Percentiles rank a stretch among this genome's conserved stretches.
These are phyloP conservation scores for Neomorphus geoffroyi DNA, from an alignment of 2,797 vertebrate species.

Conservation along the genomic window DNA sequence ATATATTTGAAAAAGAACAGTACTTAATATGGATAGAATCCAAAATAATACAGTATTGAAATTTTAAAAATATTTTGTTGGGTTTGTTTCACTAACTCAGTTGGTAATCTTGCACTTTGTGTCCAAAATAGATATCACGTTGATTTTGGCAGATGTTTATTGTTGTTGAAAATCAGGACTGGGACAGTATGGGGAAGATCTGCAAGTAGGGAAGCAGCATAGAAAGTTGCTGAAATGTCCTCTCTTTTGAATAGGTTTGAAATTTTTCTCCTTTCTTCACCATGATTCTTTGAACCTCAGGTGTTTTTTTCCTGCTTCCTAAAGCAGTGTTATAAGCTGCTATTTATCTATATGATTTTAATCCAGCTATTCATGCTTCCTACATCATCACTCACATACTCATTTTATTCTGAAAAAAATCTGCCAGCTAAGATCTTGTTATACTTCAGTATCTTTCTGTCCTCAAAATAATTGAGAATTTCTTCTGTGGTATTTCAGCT, in stretches of 20 bases:
- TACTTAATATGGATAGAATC: conserved; percentile 32
- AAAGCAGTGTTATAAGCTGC: background rate
- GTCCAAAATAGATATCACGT: conserved; percentile 20
- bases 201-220: background rate
- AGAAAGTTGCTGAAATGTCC: background rate
- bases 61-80: conserved; percentile 20
- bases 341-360: conserved; percentile 7
- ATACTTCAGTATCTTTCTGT: background rate
- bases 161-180: background rate
- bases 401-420: background rate
- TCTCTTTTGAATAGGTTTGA: background rate
- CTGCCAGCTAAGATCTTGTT: background rate
- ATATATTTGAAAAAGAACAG: conserved; percentile 41
- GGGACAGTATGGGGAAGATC: background rate
- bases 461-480: background rate
- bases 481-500: background rate
- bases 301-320: conserved; percentile 16
- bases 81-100: background rate
- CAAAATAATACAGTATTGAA: conserved; percentile 24
- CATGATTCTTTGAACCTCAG: background rate
- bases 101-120: background rate
- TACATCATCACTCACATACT: background rate
- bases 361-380: background rate
- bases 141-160: conserved; percentile 17
- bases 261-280: background rate